Percentiles rank a stretch among this genome's conserved stretches.
Conservation (phyloP, 23 tunicate species). For the Halocynthia aurantium region DNA sequence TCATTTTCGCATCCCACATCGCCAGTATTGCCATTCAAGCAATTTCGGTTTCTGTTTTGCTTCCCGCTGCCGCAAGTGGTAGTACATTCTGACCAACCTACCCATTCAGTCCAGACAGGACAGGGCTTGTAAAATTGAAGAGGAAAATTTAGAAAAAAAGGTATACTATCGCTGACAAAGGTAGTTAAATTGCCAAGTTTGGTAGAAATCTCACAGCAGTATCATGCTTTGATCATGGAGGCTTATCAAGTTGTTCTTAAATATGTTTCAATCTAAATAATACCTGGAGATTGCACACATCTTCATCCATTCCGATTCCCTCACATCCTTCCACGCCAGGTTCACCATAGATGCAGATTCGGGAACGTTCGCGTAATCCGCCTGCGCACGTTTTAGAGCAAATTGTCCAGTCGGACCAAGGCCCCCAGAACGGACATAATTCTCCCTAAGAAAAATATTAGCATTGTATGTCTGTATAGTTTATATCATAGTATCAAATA, state of each 20-base stretch:
- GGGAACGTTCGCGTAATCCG: slow-evolving; percentile 26
- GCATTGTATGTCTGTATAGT: no score
- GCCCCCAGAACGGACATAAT: slow-evolving; percentile 25
- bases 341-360: slow-evolving; percentile 36
- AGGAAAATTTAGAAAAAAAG: no score
- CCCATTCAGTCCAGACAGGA: slow-evolving; percentile 36
- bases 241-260: no score
- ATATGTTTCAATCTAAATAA: background rate
- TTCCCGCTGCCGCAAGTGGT: slow-evolving; percentile 53
- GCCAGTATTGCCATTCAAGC: slow-evolving; percentile 44
- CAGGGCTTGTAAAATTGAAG: background rate
- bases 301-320: slow-evolving; percentile 39
- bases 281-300: slow-evolving; percentile 52
- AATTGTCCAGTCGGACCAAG: slow-evolving; percentile 51
- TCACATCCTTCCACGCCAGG: slow-evolving; percentile 43
- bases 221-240: no score
- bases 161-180: no score
- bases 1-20: slow-evolving; percentile 53
- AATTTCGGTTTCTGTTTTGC: slow-evolving; percentile 25
- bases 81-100: slow-evolving; percentile 35
- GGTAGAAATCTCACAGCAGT: no score
- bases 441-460: no score
- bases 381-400: slow-evolving; percentile 65
- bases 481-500: no score
- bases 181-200: no score